A percentile compares a stretch with the other conserved stretches of the same genome.
Evolutionary conservation across 2,888 invertebrate species (phyloP).

Genomic region (Caenorhabditis becei): DNA sequence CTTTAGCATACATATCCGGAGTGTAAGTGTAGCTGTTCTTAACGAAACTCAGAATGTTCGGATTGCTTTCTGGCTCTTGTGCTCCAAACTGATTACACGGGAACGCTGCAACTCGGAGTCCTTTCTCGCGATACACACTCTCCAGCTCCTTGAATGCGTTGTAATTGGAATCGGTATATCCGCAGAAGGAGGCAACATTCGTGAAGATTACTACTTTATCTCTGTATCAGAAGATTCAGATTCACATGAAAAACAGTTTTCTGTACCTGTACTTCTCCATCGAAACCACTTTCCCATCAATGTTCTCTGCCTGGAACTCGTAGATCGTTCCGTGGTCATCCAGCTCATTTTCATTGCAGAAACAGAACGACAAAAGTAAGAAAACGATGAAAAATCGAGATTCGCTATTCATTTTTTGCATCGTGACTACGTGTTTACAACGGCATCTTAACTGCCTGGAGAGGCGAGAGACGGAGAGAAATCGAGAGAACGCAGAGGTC

Average conservation of each 20-base stretch:
- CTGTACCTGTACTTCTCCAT: slow-evolving; percentile 87
- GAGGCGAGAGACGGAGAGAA: slow-evolving; percentile 29
- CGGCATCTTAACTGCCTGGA: slow-evolving; percentile 20
- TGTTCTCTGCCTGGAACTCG: slow-evolving; percentile 85
- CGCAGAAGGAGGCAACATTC: slow-evolving; percentile 91
- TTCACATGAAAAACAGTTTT: background rate
- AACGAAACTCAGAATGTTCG: slow-evolving; percentile 86
- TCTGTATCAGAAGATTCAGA: slow-evolving; percentile 23
- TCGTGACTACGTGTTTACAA: slow-evolving; percentile 44
- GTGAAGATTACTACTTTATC: slow-evolving; percentile 89
- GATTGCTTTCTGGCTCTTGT: slow-evolving; percentile 87
- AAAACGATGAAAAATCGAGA: background rate
- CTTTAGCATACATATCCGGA: slow-evolving; percentile 85
- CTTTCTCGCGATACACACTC: slow-evolving; percentile 87
- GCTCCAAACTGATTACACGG: slow-evolving; percentile 90
- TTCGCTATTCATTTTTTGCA: slow-evolving; percentile 24
- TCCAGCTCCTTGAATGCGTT: slow-evolving; percentile 87
- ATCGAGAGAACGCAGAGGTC: slow-evolving; percentile 24
- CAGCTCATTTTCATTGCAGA: slow-evolving; percentile 37
- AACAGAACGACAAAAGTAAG: slow-evolving; percentile 4
- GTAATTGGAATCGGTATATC: slow-evolving; percentile 89
- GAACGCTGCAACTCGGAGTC: slow-evolving; percentile 89
- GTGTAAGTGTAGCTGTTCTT: slow-evolving; percentile 76
- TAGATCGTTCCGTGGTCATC: slow-evolving; percentile 65
- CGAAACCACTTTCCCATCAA: slow-evolving; percentile 89